Evolutionary conservation across 2,797 vertebrate genomes (phyloP).

Genomic region (Mormyrus hasselquistii): DNA sequence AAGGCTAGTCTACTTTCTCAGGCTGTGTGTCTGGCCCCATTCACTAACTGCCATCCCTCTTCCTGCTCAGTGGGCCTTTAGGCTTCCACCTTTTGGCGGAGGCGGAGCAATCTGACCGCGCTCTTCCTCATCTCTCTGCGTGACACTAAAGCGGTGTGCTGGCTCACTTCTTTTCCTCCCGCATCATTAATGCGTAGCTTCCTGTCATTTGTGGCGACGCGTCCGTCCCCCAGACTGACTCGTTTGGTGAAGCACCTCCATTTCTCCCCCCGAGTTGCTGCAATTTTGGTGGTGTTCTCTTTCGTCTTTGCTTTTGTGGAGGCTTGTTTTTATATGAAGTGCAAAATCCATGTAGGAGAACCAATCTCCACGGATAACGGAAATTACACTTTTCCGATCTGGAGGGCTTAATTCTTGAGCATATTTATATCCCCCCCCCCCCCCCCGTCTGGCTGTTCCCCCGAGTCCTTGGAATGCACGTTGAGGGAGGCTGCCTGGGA

Average conservation of each 20-base stretch:
- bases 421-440: background rate
- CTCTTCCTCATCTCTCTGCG: background rate
- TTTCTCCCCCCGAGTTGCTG: background rate
- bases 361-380: background rate
- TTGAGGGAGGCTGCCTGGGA: background rate
- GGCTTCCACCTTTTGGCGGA: background rate
- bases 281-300: background rate
- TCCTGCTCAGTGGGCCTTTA: slow-evolving; percentile 1
- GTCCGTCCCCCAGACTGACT: background rate
- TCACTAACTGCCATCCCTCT: slow-evolving; percentile 17
- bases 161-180: background rate
- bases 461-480: background rate
- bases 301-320: background rate
- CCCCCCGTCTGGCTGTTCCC: background rate
- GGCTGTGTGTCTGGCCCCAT: background rate
- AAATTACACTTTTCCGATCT: background rate
- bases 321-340: background rate
- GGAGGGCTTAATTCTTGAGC: background rate
- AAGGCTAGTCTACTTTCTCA: background rate
- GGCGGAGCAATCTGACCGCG: background rate
- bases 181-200: background rate
- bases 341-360: background rate
- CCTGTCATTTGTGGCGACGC: background rate
- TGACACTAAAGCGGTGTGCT: background rate
- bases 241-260: background rate